These are phyloP conservation scores for Araneus ventricosus DNA, from an alignment of 1,140 invertebrate genomes.

Conservation along the genomic window DNA sequence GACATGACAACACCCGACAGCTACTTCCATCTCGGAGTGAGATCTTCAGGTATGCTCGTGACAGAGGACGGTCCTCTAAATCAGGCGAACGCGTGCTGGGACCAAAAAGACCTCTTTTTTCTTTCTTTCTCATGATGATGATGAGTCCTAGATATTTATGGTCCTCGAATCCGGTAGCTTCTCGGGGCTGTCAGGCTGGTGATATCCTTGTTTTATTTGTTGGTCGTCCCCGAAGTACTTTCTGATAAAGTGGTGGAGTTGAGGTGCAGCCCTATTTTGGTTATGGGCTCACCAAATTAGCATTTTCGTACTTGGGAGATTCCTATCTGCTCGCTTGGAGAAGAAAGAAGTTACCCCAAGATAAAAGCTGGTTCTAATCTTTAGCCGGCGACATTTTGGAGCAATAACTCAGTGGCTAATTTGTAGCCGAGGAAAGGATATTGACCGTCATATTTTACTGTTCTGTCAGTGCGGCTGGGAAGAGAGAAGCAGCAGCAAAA, in stretches of 20 bases:
- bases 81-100: not conserved
- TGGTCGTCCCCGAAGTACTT: not conserved
- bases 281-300: not conserved
- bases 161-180: not conserved
- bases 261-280: constrained; percentile 2
- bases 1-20: not conserved
- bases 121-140: not conserved
- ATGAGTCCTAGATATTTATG: not conserved
- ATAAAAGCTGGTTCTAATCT: constrained; percentile 22
- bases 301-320: not conserved
- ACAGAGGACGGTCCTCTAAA: constrained; percentile 24
- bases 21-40: not conserved
- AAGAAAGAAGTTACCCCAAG: not conserved
- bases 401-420: constrained; percentile 8
- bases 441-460: constrained; percentile 13
- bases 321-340: not conserved
- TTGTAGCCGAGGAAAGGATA: constrained; percentile 24
- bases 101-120: not conserved
- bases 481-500: not conserved
- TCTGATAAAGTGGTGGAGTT: not conserved
- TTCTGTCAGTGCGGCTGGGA: not conserved
- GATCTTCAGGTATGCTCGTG: not conserved
- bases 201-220: constrained; percentile 17
- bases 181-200: not conserved
- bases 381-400: not conserved